A percentile compares a stretch with the other conserved stretches of the same genome.
Evolutionary conservation across 2,113 vertebrate genomes (phyloP).

Genomic region (Plecturocebus donacophilus): DNA sequence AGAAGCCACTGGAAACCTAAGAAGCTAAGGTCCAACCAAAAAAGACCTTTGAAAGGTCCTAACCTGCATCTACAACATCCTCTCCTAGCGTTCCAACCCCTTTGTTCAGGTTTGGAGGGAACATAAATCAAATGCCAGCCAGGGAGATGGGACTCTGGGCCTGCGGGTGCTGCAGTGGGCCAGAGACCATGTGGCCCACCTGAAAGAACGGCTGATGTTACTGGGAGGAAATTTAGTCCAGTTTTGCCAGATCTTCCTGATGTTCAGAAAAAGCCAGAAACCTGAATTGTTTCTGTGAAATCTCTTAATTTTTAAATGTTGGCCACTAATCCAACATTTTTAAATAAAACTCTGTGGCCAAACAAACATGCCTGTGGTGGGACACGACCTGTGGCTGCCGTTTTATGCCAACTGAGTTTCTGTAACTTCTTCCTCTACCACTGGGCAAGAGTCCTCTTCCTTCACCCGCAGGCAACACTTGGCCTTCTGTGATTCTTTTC

Average conservation of each 20-base stretch:
- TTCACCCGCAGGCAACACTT: background rate
- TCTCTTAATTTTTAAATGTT: background rate
- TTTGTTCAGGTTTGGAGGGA: background rate
- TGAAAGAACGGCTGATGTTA: background rate
- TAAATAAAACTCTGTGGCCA: background rate
- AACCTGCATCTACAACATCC: background rate
- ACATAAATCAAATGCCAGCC: background rate
- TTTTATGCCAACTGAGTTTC: background rate
- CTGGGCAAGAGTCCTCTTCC: background rate
- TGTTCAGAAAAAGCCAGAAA: slow-evolving; percentile 5
- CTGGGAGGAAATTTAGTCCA: background rate
- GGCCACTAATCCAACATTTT: background rate
- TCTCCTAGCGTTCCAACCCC: background rate
- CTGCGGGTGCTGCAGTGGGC: accelerated
- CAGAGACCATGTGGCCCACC: background rate
- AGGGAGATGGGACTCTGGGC: background rate
- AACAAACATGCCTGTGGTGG: background rate
- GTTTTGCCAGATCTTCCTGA: background rate
- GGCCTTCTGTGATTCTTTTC: background rate
- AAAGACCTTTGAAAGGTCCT: too few species aligned
- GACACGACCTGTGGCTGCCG: background rate
- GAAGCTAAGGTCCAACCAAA: background rate
- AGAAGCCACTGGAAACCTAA: background rate
- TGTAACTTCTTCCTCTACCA: background rate
- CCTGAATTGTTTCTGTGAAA: background rate